Evolutionary conservation across 2,888 invertebrate genomes (phyloP).

Genomic region (Scelioninae gen. 1): DNA sequence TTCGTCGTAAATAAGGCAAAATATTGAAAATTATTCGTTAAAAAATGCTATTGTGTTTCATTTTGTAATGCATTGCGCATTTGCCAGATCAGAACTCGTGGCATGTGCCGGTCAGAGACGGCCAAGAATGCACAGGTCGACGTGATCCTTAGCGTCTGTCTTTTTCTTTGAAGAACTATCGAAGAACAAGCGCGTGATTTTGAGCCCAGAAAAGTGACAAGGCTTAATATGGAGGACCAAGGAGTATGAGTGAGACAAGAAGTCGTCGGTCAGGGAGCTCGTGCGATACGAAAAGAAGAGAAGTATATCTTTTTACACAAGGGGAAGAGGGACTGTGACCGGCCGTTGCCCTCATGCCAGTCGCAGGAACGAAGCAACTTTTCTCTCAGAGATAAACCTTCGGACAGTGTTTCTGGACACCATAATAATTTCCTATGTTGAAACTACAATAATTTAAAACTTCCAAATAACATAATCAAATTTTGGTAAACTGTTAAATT

Average conservation of each 20-base stretch:
- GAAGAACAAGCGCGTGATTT: constrained; percentile 54
- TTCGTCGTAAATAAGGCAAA: too few relatives aligned
- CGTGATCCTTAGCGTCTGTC: constrained; percentile 34
- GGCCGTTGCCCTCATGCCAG: constrained; percentile 82
- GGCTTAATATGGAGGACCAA: background rate
- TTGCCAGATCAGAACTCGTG: constrained; percentile 49
- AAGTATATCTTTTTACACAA: constrained; percentile 56
- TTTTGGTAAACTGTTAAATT: too few relatives aligned
- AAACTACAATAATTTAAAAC: too few relatives aligned
- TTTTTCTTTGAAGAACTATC: constrained; percentile 50
- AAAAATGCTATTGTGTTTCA: too few relatives aligned
- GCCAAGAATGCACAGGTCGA: constrained; percentile 55
- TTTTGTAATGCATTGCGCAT: constrained; percentile 19
- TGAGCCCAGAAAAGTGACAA: constrained; percentile 43
- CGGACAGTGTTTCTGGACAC: constrained; percentile 39
- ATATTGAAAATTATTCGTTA: too few relatives aligned
- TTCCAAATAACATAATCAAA: too few relatives aligned
- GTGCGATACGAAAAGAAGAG: constrained; percentile 57
- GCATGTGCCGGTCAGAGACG: constrained; percentile 35
- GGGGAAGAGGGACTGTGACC: constrained; percentile 82
- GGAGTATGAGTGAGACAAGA: constrained; percentile 32
- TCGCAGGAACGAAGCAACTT: constrained; percentile 72
- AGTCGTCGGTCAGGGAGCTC: constrained; percentile 9
- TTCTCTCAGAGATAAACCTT: constrained; percentile 66
- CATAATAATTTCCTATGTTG: too few relatives aligned